Base-by-base conservation (phyloP, 2,113 vertebrate species). In the Poeciliopsis prolifica region DNA sequence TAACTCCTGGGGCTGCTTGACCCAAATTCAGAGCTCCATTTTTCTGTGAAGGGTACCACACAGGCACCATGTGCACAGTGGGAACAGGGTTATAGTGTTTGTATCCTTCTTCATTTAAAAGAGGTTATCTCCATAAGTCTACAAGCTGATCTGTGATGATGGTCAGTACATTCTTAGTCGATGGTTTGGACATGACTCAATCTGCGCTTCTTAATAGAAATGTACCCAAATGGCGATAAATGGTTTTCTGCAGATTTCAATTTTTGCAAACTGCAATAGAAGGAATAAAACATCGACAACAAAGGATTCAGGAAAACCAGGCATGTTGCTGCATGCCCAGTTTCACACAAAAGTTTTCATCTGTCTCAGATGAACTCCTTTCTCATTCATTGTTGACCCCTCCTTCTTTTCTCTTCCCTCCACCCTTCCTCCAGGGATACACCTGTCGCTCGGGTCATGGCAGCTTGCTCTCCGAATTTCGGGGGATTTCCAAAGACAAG, bases 61-160 rank as follows among this genome's bases (percentile, higher is more conserved):
- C 86, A 80, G 80, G 68, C 81, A 74, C 44, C 19, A 17, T 19
- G 15, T 7, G 44, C 44, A 48, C 88, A 81, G 70, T 60, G 65
- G 83, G 83, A 88, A 87, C 85, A 76, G 79, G 88, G 89, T 85
- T 67, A 64, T 70, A 70, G 78, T 86, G 74, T 85, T 73, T 82
- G 80, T 70, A 77, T 87, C 91, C 92, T 91, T 91, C 91, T 91
- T 90, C 89, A 86, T 87, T 89, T 86, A 84, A 19, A 88, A 85
- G 89, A 93, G 91, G 89, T 88, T 88, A 91, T 73, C 75, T 92
- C 79, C 78, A 78, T 73, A 75, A 89, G 31, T 68, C 70, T 66
- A 80, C 68, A 70, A 83, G 68, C 72, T 70, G 79, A 87, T 81
- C 76, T 82, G 67, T 37, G 67, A 78, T 86, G 82, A 85, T 24